Evolutionary conservation across 2,888 invertebrate genomes (phyloP).

Genomic region (Xanthia togata): DNA sequence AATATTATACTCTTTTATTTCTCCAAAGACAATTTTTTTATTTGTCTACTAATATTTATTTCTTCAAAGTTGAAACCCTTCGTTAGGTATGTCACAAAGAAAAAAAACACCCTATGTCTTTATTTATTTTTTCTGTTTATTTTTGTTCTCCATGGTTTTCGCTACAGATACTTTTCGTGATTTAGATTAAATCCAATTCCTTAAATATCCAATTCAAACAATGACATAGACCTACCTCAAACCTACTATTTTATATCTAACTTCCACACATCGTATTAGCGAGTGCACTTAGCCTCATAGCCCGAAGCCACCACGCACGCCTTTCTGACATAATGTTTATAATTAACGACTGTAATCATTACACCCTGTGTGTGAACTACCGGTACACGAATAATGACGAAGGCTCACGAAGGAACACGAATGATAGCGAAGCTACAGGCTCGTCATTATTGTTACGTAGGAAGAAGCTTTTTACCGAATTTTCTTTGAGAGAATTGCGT

Average conservation of each 20-base stretch:
- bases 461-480: constrained; percentile 18
- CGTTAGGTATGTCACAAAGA: neutral
- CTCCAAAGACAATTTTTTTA: too few species aligned
- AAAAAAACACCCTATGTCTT: too few species aligned
- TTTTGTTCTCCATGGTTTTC: neutral
- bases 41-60: neutral
- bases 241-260: neutral
- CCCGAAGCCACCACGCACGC: constrained; percentile 40
- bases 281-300: constrained; percentile 8
- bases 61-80: neutral
- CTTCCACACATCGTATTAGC: neutral
- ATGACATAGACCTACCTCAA: neutral
- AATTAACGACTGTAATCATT: constrained; percentile 35
- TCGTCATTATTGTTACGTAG: constrained; percentile 8
- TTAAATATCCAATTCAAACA: neutral
- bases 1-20: too few species aligned
- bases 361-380: constrained; percentile 34
- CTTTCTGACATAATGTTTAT: constrained; percentile 43
- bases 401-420: constrained; percentile 25
- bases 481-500: neutral
- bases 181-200: neutral
- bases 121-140: neutral
- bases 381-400: constrained; percentile 35
- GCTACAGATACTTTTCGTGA: neutral
- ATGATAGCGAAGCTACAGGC: neutral